Evolutionary conservation across 2,113 vertebrate genomes (phyloP).

Genomic region (Mellivora capensis): DNA sequence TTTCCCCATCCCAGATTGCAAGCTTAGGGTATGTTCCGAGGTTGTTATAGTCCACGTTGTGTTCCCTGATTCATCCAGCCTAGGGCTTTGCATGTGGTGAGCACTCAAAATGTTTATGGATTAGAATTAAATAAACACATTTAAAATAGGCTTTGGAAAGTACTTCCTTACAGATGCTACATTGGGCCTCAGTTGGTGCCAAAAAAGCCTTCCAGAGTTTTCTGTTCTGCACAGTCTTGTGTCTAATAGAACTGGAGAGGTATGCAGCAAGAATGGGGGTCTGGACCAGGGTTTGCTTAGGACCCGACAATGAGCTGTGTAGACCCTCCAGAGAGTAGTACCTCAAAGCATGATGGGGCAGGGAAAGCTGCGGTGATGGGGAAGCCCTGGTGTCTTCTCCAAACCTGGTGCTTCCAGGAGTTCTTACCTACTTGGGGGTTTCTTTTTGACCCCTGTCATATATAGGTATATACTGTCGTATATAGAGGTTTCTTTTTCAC

Average conservation of each 20-base stretch:
- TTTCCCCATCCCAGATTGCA: neutral
- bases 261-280: neutral
- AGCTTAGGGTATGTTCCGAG: neutral
- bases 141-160: slow-evolving; percentile 59
- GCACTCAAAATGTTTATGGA: slow-evolving; percentile 60
- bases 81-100: slow-evolving; percentile 57
- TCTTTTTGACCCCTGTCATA: neutral
- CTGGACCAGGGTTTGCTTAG: neutral
- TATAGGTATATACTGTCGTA: neutral
- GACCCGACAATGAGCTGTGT: neutral
- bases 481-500: neutral
- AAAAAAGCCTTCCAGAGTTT: neutral
- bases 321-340: neutral
- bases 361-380: too few relatives aligned
- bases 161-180: slow-evolving; percentile 51
- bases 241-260: neutral
- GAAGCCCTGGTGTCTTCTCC: neutral
- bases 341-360: neutral
- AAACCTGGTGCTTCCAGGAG: neutral
- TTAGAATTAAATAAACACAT: slow-evolving; percentile 66
- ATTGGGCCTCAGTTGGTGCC: neutral
- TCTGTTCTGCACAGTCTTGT: neutral
- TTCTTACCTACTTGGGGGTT: neutral
- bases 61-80: slow-evolving; percentile 39
- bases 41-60: slow-evolving; percentile 7